These are phyloP conservation scores for Scolanthus callimorphus DNA, from an alignment of 92 coral and sea anemone species.

Conservation along the genomic window DNA sequence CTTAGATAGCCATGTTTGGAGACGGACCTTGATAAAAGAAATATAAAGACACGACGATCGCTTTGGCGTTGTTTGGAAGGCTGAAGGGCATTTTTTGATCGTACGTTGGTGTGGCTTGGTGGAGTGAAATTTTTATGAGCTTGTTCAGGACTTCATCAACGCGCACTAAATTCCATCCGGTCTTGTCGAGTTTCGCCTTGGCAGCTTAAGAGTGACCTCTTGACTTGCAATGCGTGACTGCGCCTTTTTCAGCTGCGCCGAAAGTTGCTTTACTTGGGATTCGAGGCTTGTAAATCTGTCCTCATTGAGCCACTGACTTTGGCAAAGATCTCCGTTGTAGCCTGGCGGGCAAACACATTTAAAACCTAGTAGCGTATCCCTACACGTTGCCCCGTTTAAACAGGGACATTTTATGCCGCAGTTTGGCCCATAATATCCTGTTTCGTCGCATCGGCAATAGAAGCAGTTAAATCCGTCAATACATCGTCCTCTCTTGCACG, in stretches of 20 bases:
- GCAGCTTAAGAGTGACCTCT: neutral
- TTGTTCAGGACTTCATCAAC: neutral
- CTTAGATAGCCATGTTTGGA: neutral
- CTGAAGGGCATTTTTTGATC: neutral
- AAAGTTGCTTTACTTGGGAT: neutral
- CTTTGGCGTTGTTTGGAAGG: neutral
- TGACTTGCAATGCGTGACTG: neutral
- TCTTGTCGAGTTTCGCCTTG: neutral
- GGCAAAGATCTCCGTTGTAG: neutral
- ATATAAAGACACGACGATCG: neutral
- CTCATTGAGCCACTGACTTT: neutral
- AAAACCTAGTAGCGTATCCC: neutral
- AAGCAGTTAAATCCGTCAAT: neutral
- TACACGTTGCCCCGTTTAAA: neutral
- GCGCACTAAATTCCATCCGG: neutral
- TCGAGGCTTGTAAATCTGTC: neutral
- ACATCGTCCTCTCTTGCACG: neutral
- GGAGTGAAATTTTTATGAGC: neutral
- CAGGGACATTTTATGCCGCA: neutral
- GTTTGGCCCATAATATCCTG: neutral
- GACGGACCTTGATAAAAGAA: neutral
- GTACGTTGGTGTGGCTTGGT: no score
- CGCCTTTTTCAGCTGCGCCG: neutral
- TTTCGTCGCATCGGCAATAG: neutral
- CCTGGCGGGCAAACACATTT: neutral